phyloP scores from a whole-genome alignment of 1,140 invertebrate genomes.

The Gryon sp. region DNA sequence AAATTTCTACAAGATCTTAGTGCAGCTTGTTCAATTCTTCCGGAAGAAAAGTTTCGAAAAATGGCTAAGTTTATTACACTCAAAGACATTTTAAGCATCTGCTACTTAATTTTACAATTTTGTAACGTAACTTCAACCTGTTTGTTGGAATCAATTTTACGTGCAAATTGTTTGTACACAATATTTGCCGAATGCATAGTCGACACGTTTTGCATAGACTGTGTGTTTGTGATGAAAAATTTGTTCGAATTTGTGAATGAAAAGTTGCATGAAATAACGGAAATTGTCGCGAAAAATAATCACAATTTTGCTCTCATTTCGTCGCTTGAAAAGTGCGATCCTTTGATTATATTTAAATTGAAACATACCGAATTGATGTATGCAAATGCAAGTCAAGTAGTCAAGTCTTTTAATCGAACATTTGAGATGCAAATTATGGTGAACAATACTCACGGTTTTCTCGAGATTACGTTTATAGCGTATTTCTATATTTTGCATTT shows the following conservation, averaged over 20 bases:
- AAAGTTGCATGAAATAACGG: slow-evolving; percentile 18
- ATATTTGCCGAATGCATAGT: slow-evolving; percentile 31
- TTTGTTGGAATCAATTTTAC: slow-evolving; percentile 8
- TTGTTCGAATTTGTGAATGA: slow-evolving; percentile 30
- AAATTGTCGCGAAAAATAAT: background rate
- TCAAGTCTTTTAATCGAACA: slow-evolving; percentile 22
- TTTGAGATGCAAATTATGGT: slow-evolving; percentile 23
- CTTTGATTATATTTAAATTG: slow-evolving; percentile 21
- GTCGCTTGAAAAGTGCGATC: background rate
- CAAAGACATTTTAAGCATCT: slow-evolving; percentile 19
- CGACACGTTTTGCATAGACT: slow-evolving; percentile 37
- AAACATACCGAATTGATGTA: slow-evolving; percentile 31
- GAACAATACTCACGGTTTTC: slow-evolving; percentile 11
- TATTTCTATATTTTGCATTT: slow-evolving; percentile 33
- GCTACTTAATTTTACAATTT: slow-evolving; percentile 20
- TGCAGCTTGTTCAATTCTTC: background rate
- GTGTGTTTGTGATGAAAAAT: slow-evolving; percentile 18
- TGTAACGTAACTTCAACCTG: background rate
- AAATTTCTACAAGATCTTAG: slow-evolving; percentile 46
- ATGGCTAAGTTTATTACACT: slow-evolving; percentile 31
- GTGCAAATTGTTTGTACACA: slow-evolving; percentile 35
- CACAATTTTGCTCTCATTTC: background rate
- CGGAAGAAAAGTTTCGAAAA: background rate
- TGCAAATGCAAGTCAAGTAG: slow-evolving; percentile 2
- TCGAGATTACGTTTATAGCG: slow-evolving; percentile 27